phyloP scores from a whole-genome alignment of 2,113 vertebrate species.

The Protomyctophum bolini region DNA sequence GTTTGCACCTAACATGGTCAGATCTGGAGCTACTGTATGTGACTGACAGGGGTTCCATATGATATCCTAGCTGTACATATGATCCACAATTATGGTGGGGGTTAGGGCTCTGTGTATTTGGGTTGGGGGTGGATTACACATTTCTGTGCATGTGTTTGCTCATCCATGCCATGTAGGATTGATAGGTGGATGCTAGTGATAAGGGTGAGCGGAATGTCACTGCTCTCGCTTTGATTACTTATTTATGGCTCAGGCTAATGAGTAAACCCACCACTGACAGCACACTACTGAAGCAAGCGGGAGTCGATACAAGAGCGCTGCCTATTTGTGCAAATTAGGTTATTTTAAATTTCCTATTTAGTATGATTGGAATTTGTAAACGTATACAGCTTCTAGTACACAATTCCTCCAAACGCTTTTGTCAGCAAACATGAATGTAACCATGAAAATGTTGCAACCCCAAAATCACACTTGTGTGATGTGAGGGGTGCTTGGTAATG shows the following conservation, averaged over 20 bases:
- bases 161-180: not conserved
- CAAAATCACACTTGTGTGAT: too few species aligned
- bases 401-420: slow-evolving; percentile 46
- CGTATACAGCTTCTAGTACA: slow-evolving; percentile 20
- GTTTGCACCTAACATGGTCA: too few species aligned
- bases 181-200: slow-evolving; percentile 36
- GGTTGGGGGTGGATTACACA: not conserved
- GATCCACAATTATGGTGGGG: not conserved
- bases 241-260: slow-evolving; percentile 73
- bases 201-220: slow-evolving; percentile 43
- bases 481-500: too few species aligned
- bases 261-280: slow-evolving; percentile 63
- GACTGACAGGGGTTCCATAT: too few species aligned
- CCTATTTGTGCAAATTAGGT: slow-evolving; percentile 28
- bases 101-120: not conserved
- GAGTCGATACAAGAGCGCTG: slow-evolving; percentile 37
- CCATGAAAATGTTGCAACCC: too few species aligned
- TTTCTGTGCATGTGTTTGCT: too few species aligned
- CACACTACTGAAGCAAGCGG: slow-evolving; percentile 37
- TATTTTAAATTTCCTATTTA: slow-evolving; percentile 38
- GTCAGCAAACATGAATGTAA: slow-evolving; percentile 29
- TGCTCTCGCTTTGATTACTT: slow-evolving; percentile 67
- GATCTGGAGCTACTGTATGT: too few species aligned
- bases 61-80: too few species aligned
- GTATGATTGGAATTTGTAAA: slow-evolving; percentile 5